These are phyloP conservation scores for Dicyrtoma fusca DNA, from an alignment of 2,888 invertebrate genomes.

Conservation along the genomic window DNA sequence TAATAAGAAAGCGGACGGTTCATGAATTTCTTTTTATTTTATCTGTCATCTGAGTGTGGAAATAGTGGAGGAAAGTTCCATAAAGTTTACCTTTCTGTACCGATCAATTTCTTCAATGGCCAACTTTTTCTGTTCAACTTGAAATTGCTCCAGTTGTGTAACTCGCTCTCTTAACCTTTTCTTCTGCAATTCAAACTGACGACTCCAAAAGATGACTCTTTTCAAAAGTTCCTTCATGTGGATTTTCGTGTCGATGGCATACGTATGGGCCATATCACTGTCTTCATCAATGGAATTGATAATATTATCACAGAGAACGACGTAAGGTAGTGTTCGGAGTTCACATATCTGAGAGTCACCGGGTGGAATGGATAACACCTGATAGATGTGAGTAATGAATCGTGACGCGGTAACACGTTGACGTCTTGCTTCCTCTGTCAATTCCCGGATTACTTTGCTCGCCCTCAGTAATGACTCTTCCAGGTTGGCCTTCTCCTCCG, in stretches of 20 bases:
- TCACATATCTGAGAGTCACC: conserved; percentile 23
- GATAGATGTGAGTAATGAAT: conserved; percentile 36
- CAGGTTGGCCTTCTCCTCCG: conserved; percentile 24
- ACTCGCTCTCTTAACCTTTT: conserved; percentile 25
- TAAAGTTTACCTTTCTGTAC: conserved; percentile 22
- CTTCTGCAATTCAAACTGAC: conserved; percentile 29
- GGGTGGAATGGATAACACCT: conserved; percentile 31
- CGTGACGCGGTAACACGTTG: conserved; percentile 25
- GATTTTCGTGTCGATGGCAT: conserved; percentile 17
- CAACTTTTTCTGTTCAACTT: conserved; percentile 26
- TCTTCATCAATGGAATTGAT: conserved; percentile 29
- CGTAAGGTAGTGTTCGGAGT: conserved; percentile 15
- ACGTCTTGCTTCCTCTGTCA: conserved; percentile 26
- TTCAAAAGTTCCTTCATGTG: conserved; percentile 30
- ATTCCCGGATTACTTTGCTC: conserved; percentile 13
- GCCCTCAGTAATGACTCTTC: conserved; percentile 23
- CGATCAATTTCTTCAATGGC: conserved; percentile 21
- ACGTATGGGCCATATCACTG: conserved; percentile 18
- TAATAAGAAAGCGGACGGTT: too few species aligned
- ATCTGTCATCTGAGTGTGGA: too few species aligned
- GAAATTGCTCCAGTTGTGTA: conserved; percentile 22
- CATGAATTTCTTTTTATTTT: too few species aligned
- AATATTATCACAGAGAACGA: conserved; percentile 30
- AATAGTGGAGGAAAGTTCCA: too few species aligned
- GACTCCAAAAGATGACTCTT: conserved; percentile 32